Conservation (phyloP, 2,797 vertebrate genomes). For the Vespertilio murinus region DNA sequence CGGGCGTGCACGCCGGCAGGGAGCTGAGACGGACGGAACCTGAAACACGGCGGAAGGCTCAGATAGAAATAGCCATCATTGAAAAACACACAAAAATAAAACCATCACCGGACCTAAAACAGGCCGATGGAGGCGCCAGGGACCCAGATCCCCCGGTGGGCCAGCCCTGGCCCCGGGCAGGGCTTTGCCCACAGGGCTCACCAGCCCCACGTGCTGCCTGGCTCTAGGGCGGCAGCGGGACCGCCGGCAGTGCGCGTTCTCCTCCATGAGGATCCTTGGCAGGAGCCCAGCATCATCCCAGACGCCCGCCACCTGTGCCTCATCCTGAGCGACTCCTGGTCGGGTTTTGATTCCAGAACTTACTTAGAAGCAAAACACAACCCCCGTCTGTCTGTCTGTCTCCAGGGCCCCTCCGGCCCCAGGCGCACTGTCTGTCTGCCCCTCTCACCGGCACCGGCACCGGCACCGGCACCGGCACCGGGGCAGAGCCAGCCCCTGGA, state of each 20-base stretch:
- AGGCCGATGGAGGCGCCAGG: neutral
- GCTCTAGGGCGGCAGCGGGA: no score
- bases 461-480: no score
- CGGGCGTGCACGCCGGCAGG: neutral
- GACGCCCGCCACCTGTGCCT: neutral
- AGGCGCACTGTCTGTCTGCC: neutral
- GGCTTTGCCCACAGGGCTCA: neutral
- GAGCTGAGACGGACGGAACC: conserved; percentile 47
- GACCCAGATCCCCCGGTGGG: neutral
- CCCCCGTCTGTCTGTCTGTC: neutral
- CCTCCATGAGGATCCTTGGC: neutral
- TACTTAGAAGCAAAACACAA: neutral
- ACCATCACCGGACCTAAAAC: neutral
- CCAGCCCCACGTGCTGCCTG: neutral
- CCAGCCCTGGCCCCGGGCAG: neutral
- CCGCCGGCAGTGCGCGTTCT: neutral
- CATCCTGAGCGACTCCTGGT: neutral
- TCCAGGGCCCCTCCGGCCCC: neutral
- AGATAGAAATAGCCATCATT: conserved; percentile 35
- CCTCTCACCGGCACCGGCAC: no score
- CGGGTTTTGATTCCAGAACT: neutral
- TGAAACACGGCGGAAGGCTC: conserved; percentile 34
- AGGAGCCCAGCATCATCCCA: neutral
- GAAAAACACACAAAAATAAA: conserved; percentile 35
- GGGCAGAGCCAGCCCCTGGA: neutral